Percentiles rank a stretch among this genome's conserved stretches.
These are phyloP conservation scores for Dryobotodes eremita DNA, from an alignment of 2,888 invertebrate genomes.

Conservation along the genomic window DNA sequence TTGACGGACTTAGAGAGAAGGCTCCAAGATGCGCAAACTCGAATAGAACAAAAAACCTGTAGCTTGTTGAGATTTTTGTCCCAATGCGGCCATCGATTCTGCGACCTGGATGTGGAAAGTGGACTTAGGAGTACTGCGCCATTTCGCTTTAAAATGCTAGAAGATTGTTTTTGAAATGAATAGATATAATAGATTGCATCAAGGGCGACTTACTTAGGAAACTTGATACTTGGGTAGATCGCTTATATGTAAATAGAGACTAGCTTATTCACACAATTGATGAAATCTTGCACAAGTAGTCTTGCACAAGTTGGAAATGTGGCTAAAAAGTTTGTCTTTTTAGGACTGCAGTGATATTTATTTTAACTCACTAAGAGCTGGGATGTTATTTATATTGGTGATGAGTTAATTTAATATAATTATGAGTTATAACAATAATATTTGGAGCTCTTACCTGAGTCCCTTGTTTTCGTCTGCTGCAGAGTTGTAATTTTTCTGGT, in stretches of 20 bases:
- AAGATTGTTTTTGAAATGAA: neutral
- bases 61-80: constrained; percentile 51
- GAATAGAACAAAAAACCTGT: constrained; percentile 41
- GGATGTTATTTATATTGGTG: neutral
- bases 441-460: constrained; percentile 25
- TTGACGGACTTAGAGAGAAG: no score
- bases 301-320: neutral
- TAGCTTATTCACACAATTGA: neutral
- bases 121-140: constrained; percentile 40
- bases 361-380: neutral
- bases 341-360: neutral
- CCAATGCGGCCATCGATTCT: constrained; percentile 63
- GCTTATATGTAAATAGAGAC: neutral
- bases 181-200: neutral
- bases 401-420: neutral
- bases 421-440: neutral
- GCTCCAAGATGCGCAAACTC: constrained; percentile 42
- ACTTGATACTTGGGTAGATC: neutral
- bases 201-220: neutral
- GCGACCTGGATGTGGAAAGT: constrained; percentile 43
- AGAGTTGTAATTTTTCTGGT: neutral
- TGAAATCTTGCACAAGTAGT: no score
- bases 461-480: neutral
- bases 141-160: constrained; percentile 17
- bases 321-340: neutral